Base-by-base conservation (phyloP, 2,888 invertebrate genomes). In the Teinopalpus imperialis region DNA sequence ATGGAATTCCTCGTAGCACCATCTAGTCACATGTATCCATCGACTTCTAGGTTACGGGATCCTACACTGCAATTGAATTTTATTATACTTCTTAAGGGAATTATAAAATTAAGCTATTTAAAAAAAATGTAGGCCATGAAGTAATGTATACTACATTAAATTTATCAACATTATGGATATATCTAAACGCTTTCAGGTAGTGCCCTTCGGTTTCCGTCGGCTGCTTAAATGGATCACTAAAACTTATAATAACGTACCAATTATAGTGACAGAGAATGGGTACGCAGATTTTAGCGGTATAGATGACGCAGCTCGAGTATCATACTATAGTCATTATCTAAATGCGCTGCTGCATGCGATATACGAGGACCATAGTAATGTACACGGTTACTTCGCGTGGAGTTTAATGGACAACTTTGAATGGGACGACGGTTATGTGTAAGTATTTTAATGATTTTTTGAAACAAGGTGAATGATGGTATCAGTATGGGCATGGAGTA, bases 401-500 rank as follows among this genome's bases (percentile, higher is more conserved):
- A 94, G 94, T 63, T 76, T 96, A 34, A 92, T 96, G 92, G 96
- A 97, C 68, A 94, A 94, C 68, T 94, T 94, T 70, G 95, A 96
- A 76, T 96, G 95, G 95, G 90, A 90, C 46, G 90, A 90, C 43
- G 96, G 95, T 40, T 96, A 92, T 74, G 91, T 91, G 91, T 93
- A 88, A 91, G 92, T 90, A 57, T 34, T 36, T 27, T 27, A 5
- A 16, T 6, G 18, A 26, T 24, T 26, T 13, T 32, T 7, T 3
- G 6, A 18, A 32, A 10, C 5, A 27, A 27, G n/a, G 7, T 6
- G 2, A n/a, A 13, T n/a, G 6, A 7, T 30, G 5, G 9, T 2
- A 16, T 16, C 16, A 16, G n/a, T n/a, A n/a, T n/a, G n/a, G n/a
- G n/a, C n/a, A n/a, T n/a, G n/a, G n/a, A n/a, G n/a, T n/a, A n/a